Conservation (phyloP, 2,888 invertebrate species). For the Crossocerus cetratus region DNA sequence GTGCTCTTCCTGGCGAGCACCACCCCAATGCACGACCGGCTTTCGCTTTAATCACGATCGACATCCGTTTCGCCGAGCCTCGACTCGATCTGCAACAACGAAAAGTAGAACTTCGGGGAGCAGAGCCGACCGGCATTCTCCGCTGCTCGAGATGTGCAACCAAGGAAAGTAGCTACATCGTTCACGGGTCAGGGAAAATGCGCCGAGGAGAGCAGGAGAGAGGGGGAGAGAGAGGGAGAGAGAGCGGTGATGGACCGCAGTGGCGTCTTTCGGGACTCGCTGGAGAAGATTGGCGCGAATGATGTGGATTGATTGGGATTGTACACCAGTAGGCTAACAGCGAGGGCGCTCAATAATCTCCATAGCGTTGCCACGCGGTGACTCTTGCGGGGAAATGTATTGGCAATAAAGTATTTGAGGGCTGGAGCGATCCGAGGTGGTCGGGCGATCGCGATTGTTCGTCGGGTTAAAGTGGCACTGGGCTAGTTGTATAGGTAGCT, state of each 20-base stretch:
- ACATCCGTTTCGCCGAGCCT: constrained; percentile 44
- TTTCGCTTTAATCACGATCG: constrained; percentile 51
- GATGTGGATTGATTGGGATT: constrained; percentile 33
- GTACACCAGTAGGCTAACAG: constrained; percentile 21
- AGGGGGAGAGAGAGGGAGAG: too few relatives aligned
- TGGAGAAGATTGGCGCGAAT: constrained; percentile 19
- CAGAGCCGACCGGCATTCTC: constrained; percentile 46
- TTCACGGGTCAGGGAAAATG: constrained; percentile 43
- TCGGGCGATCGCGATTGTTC: constrained; percentile 6
- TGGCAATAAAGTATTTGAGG: constrained; percentile 41
- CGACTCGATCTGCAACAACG: constrained; percentile 60
- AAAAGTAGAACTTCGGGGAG: constrained; percentile 52
- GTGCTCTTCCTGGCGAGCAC: constrained; percentile 15
- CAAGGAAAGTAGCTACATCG: constrained; percentile 47
- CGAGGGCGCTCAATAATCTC: constrained; percentile 31
- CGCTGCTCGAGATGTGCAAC: constrained; percentile 26
- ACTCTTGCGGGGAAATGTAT: constrained; percentile 27
- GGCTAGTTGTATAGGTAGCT: constrained; percentile 25
- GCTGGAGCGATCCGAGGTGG: constrained; percentile 5
- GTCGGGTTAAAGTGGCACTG: not conserved
- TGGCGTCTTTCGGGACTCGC: too few relatives aligned
- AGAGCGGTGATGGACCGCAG: too few relatives aligned
- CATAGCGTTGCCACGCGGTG: constrained; percentile 24
- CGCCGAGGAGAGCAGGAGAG: constrained; percentile 32
- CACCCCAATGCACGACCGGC: constrained; percentile 26